phyloP scores from a whole-genome alignment of 2,888 invertebrate genomes.

The Phytoseiulus persimilis region DNA sequence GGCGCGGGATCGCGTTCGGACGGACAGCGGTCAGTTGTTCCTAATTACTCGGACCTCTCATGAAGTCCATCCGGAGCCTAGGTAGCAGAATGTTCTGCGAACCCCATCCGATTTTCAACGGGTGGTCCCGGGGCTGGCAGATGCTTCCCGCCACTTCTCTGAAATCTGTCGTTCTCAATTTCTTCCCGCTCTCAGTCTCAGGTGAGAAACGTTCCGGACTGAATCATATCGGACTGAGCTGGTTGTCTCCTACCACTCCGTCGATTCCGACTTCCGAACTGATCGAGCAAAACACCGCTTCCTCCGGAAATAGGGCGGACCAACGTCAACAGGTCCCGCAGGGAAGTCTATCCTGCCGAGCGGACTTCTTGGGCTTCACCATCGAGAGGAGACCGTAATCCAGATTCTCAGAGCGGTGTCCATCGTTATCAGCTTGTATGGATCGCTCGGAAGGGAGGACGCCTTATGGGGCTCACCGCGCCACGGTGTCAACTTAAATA shows the following conservation, averaged over 20 bases:
- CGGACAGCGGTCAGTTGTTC: background rate
- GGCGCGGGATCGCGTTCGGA: background rate
- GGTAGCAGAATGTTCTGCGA: background rate
- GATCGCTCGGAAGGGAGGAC: background rate
- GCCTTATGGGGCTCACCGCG: background rate
- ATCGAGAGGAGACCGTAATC: background rate
- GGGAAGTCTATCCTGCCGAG: too few relatives aligned
- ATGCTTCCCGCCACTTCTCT: background rate
- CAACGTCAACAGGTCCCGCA: too few relatives aligned
- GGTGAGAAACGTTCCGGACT: too few relatives aligned
- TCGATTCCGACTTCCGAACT: background rate
- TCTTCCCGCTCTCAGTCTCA: background rate
- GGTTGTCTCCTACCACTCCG: too few relatives aligned
- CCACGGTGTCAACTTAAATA: background rate
- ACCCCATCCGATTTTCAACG: background rate
- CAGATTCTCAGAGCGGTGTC: background rate
- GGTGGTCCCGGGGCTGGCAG: background rate
- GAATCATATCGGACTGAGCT: too few relatives aligned
- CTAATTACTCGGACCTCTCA: slow-evolving; percentile 5
- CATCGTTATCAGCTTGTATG: background rate
- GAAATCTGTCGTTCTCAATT: background rate
- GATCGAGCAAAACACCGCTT: background rate
- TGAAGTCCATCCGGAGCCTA: background rate
- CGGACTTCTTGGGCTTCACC: too few relatives aligned
- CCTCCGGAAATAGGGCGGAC: too few relatives aligned